These are phyloP conservation scores for Eurosta solidaginis DNA, from an alignment of 1,140 invertebrate genomes.

Conservation along the genomic window DNA sequence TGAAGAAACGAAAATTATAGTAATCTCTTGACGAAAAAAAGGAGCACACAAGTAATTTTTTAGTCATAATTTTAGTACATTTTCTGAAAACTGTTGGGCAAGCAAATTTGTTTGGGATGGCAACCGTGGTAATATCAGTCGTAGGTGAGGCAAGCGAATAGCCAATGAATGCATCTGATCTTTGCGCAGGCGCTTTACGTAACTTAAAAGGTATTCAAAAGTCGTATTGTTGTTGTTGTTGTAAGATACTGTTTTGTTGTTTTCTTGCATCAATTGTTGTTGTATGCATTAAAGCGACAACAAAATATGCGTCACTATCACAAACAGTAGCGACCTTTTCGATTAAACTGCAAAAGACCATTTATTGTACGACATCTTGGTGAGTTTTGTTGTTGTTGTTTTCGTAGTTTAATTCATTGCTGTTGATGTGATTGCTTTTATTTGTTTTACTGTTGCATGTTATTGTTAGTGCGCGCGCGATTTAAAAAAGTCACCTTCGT, in stretches of 20 bases:
- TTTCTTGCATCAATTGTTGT: neutral
- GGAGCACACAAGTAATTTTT: too few species aligned
- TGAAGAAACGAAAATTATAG: too few species aligned
- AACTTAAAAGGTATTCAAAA: neutral
- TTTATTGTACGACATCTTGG: slow-evolving; percentile 16
- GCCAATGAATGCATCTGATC: too few species aligned
- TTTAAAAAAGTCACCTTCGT: slow-evolving; percentile 25
- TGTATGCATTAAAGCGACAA: slow-evolving; percentile 5
- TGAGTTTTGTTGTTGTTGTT: neutral
- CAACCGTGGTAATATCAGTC: too few species aligned
- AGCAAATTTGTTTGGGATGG: too few species aligned
- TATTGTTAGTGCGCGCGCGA: neutral
- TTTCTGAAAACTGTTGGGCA: too few species aligned
- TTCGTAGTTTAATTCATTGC: slow-evolving; percentile 5
- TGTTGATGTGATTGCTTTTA: neutral
- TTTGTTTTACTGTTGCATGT: neutral
- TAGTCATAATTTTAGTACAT: too few species aligned
- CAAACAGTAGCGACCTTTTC: slow-evolving; percentile 26
- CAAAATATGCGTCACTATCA: slow-evolving; percentile 2
- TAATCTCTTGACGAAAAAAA: too few species aligned
- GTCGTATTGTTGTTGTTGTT: neutral
- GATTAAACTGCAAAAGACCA: slow-evolving; percentile 23
- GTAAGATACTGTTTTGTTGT: too few species aligned
- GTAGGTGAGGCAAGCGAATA: too few species aligned
- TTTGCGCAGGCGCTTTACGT: neutral